A percentile compares a stretch with the other conserved stretches of the same genome.
Evolutionary conservation across 2,888 invertebrate species (phyloP).

Genomic region (Melanotus villosus): DNA sequence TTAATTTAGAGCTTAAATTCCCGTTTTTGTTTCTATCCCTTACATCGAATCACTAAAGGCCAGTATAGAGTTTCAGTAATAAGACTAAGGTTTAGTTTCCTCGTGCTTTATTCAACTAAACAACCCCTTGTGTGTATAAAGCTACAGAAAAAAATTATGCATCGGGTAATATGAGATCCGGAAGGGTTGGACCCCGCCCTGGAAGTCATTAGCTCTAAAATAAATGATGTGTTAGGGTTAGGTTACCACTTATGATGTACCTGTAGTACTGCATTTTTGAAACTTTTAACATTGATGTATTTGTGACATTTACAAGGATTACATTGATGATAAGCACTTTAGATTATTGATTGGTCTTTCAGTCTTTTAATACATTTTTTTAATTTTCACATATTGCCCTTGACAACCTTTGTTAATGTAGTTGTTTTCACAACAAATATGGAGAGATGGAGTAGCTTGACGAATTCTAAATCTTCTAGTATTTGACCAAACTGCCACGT

Average conservation of each 20-base stretch:
- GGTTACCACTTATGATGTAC: conserved; percentile 6
- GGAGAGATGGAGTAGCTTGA: too few species aligned
- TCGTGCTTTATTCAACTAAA: background rate
- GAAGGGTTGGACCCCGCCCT: conserved; percentile 31
- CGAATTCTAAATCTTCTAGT: too few species aligned
- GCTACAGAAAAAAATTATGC: conserved; percentile 33
- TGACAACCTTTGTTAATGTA: too few species aligned
- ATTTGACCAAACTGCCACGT: too few species aligned
- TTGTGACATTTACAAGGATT: too few species aligned
- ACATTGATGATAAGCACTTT: too few species aligned
- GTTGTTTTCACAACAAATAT: too few species aligned
- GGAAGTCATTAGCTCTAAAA: conserved; percentile 31
- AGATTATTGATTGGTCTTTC: too few species aligned
- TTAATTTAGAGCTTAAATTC: conserved; percentile 10
- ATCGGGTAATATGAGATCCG: conserved; percentile 32
- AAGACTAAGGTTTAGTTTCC: conserved; percentile 2
- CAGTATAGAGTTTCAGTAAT: conserved; percentile 23
- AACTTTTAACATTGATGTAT: too few species aligned
- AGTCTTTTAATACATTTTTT: too few species aligned
- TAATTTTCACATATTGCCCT: too few species aligned
- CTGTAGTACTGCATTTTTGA: too few species aligned
- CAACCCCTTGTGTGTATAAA: background rate
- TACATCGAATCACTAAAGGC: background rate
- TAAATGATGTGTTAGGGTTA: conserved; percentile 14
- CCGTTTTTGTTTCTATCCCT: conserved; percentile 9